Evolutionary conservation across 1,140 invertebrate genomes (phyloP).

Genomic region (Ptiloglossa arizonensis): DNA sequence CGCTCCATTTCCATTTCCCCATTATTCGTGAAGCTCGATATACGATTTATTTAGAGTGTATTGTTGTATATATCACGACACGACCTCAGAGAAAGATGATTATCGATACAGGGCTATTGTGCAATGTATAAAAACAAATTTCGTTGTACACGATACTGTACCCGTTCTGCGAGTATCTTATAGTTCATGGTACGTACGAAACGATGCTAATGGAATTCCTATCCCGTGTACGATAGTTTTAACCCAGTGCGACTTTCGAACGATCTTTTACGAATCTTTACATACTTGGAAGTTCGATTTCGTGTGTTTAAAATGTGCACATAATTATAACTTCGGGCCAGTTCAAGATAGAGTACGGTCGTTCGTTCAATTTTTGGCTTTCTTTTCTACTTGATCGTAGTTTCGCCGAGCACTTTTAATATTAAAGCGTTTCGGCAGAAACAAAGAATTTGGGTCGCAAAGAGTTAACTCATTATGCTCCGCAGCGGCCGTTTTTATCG

Average conservation of each 20-base stretch:
- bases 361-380: conserved; percentile 13
- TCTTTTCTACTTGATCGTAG: not conserved
- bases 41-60: not conserved
- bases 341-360: not conserved
- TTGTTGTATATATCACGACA: not conserved
- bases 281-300: not conserved
- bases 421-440: conserved; percentile 8
- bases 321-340: conserved; percentile 6
- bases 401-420: conserved; percentile 3
- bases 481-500: not conserved
- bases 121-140: conserved; percentile 5
- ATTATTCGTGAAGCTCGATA: not conserved
- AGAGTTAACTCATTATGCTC: not conserved
- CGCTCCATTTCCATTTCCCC: no score
- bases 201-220: conserved; percentile 27
- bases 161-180: conserved; percentile 2
- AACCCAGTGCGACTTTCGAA: not conserved
- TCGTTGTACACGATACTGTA: conserved; percentile 3
- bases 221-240: conserved; percentile 22
- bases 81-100: not conserved
- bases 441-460: conserved; percentile 24
- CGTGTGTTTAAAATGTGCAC: conserved; percentile 30
- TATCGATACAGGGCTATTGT: conserved; percentile 4
- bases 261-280: not conserved
- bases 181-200: not conserved